A percentile compares a stretch with the other conserved stretches of the same genome.
Conservation (phyloP, 2,888 invertebrate genomes). For the Lumbricus terrestris region DNA sequence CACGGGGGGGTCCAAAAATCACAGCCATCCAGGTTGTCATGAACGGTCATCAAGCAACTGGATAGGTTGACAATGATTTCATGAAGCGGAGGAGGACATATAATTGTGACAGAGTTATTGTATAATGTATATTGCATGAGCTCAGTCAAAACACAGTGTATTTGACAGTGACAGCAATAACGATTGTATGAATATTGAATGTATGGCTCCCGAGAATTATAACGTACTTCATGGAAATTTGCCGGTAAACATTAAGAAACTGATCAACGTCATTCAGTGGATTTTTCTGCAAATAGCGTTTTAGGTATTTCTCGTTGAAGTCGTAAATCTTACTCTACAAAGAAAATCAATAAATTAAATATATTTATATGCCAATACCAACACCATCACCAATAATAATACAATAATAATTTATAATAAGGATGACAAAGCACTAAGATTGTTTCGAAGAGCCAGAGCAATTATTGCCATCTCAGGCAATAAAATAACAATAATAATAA, state of each 20-base stretch:
- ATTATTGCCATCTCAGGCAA: too few species aligned
- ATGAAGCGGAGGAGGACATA: too few species aligned
- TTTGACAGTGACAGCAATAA: not conserved
- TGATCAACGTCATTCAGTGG: conserved; percentile 19
- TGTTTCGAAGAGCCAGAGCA: too few species aligned
- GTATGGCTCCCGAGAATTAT: too few species aligned
- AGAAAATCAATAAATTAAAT: conserved; percentile 15
- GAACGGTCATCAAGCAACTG: too few species aligned
- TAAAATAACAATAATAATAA: not conserved
- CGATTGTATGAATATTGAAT: too few species aligned
- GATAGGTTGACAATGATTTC: too few species aligned
- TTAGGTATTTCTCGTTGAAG: conserved; percentile 22
- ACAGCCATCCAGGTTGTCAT: too few species aligned
- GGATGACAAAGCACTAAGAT: not conserved
- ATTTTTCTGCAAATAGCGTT: conserved; percentile 13
- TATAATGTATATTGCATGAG: too few species aligned
- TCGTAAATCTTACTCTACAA: not conserved
- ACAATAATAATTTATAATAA: not conserved
- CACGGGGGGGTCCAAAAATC: too few species aligned
- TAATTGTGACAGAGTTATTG: too few species aligned
- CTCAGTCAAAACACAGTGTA: not conserved
- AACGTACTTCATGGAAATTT: conserved; percentile 24
- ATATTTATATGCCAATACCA: not conserved
- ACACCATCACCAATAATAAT: not conserved
- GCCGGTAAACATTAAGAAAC: conserved; percentile 20